Percentiles rank a stretch among this genome's conserved stretches.
These are phyloP conservation scores for Nothocercus nigrocapillus DNA, from an alignment of 2,113 vertebrate species.

Conservation along the genomic window DNA sequence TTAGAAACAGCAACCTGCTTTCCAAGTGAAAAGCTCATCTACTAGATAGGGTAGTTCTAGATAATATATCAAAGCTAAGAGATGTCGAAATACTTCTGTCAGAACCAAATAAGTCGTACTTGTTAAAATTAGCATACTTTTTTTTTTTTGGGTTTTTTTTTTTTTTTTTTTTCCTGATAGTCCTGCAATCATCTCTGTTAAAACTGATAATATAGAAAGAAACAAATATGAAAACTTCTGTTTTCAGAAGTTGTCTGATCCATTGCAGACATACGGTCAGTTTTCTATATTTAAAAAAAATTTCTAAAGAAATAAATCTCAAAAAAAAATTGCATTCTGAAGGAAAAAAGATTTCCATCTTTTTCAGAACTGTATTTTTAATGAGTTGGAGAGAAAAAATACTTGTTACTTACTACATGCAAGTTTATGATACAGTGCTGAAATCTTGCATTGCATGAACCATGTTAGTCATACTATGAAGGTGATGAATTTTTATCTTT, in stretches of 20 bases:
- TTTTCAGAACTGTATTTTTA: conserved; percentile 24
- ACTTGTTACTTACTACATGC: conserved; percentile 47
- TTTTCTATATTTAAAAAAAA: background rate
- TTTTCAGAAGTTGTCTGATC: no score
- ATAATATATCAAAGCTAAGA: background rate
- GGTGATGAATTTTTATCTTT: conserved; percentile 75
- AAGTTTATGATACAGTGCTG: conserved; percentile 49
- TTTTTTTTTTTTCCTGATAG: background rate
- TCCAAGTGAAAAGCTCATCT: background rate
- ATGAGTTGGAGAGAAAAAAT: background rate
- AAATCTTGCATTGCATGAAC: conserved; percentile 69
- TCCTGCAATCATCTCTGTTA: background rate
- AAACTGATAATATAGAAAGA: background rate
- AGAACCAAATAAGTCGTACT: background rate
- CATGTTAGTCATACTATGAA: conserved; percentile 56
- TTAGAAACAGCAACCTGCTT: background rate
- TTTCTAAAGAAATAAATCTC: no score
- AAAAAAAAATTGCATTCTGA: background rate
- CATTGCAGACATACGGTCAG: background rate
- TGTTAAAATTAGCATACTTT: background rate
- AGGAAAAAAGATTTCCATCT: background rate
- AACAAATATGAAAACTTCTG: background rate
- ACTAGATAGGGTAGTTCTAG: background rate
- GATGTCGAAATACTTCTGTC: background rate
- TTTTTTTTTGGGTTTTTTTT: no score